Conservation (phyloP, 2,797 vertebrate species). For the Cyclopterus lumpus region DNA sequence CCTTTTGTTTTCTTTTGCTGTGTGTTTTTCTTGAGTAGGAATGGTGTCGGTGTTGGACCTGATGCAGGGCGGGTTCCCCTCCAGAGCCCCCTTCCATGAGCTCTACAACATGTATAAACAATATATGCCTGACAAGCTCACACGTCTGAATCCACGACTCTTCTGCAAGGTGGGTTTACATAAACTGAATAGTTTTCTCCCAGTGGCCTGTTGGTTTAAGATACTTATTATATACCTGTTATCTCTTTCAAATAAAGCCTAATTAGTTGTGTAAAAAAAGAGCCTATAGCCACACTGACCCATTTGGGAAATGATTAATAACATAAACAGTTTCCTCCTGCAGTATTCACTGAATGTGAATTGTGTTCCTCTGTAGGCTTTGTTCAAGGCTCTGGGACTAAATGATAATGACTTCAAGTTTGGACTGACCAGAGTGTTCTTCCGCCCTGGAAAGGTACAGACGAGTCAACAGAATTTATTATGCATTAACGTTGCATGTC, state of each 20-base stretch:
- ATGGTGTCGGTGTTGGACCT: slow-evolving; percentile 99
- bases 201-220: neutral
- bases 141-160: slow-evolving; percentile 93
- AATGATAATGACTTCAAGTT: slow-evolving; percentile 98
- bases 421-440: slow-evolving; percentile 97
- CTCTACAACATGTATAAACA: slow-evolving; percentile 99
- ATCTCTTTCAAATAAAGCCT: slow-evolving; percentile 28
- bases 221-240: slow-evolving; percentile 5
- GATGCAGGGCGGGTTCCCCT: slow-evolving; percentile 99
- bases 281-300: slow-evolving; percentile 11
- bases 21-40: slow-evolving; percentile 77
- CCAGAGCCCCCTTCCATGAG: slow-evolving; percentile 96
- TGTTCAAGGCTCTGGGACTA: slow-evolving; percentile 98
- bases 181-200: neutral
- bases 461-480: neutral
- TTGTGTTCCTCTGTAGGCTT: slow-evolving; percentile 84
- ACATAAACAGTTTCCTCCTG: slow-evolving; percentile 4
- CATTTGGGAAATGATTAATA: slow-evolving; percentile 29
- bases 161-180: slow-evolving; percentile 93
- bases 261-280: slow-evolving; percentile 31
- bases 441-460: slow-evolving; percentile 97
- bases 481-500: neutral
- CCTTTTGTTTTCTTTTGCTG: neutral
- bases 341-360: slow-evolving; percentile 11
- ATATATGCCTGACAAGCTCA: slow-evolving; percentile 94